Percentiles rank a stretch among this genome's conserved stretches.
Evolutionary conservation across 1,140 invertebrate genomes (phyloP).

Genomic region (Atta colombica): DNA sequence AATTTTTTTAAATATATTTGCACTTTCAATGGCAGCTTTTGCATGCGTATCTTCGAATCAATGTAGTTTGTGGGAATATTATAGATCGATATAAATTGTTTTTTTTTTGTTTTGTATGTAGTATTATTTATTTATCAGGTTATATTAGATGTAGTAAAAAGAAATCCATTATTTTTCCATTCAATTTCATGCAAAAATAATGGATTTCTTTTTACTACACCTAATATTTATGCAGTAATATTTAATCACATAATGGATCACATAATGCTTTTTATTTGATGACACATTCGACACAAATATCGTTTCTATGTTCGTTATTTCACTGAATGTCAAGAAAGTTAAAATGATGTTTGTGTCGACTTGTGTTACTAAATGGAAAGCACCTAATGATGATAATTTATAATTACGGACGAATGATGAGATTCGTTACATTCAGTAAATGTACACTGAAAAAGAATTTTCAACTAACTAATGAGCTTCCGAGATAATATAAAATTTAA

Average conservation of each 20-base stretch:
- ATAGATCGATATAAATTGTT: conserved; percentile 27
- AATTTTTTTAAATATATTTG: conserved; percentile 30
- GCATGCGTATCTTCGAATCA: conserved; percentile 48
- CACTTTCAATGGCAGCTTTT: conserved; percentile 52
- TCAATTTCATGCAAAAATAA: no score
- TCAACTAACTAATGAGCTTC: not conserved
- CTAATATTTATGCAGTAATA: not conserved
- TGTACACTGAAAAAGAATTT: not conserved
- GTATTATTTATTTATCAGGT: conserved; percentile 1
- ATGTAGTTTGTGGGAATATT: conserved; percentile 38
- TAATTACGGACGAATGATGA: not conserved
- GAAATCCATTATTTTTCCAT: no score
- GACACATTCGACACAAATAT: no score
- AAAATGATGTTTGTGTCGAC: no score
- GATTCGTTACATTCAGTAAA: not conserved
- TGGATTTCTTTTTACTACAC: no score
- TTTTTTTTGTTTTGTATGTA: conserved; percentile 5
- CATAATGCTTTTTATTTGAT: no score
- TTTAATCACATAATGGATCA: not conserved
- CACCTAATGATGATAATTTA: no score
- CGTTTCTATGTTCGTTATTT: no score
- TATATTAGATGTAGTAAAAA: not conserved
- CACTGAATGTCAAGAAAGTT: no score
- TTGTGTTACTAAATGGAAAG: no score
- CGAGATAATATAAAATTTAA: not conserved